A percentile compares a stretch with the other conserved stretches of the same genome.
Evolutionary conservation across 92 coral and sea anemone species (phyloP).

Genomic region (Phenganax subtilis): DNA sequence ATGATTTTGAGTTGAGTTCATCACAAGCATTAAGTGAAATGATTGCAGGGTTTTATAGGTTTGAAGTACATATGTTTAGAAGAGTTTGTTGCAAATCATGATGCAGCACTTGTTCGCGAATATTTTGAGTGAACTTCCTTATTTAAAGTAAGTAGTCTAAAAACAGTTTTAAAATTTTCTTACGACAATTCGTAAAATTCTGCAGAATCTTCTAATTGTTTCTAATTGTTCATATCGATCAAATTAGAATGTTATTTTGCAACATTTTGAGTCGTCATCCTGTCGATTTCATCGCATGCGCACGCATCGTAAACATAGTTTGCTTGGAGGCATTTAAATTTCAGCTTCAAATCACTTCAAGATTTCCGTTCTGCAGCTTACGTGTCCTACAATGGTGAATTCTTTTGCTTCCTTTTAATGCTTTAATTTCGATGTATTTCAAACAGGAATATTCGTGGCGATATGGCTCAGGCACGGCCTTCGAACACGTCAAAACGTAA

Average conservation of each 20-base stretch:
- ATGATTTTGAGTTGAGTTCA: neutral
- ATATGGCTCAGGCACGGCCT: slow-evolving; percentile 64
- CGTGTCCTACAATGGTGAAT: slow-evolving; percentile 2
- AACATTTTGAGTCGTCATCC: slow-evolving; percentile 1
- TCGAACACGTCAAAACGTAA: slow-evolving; percentile 51
- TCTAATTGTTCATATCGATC: neutral
- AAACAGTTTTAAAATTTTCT: neutral
- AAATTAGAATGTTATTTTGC: neutral
- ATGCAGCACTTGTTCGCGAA: slow-evolving; percentile 11
- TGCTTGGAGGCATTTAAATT: slow-evolving; percentile 20
- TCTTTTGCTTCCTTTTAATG: neutral
- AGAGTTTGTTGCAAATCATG: neutral
- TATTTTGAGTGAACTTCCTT: slow-evolving; percentile 11
- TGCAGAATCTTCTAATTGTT: neutral
- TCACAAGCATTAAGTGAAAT: neutral
- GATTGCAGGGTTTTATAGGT: neutral
- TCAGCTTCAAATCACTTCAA: slow-evolving; percentile 10
- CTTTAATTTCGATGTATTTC: slow-evolving; percentile 21
- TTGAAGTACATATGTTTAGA: neutral
- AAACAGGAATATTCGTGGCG: slow-evolving; percentile 64
- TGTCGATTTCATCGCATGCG: slow-evolving; percentile 22
- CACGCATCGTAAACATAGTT: slow-evolving; percentile 32
- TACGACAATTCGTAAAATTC: neutral
- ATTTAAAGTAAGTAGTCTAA: neutral
- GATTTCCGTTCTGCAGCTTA: slow-evolving; percentile 7